Evolutionary conservation across 1,140 invertebrate genomes (phyloP).

Genomic region (Venustaconcha ellipsiformis): DNA sequence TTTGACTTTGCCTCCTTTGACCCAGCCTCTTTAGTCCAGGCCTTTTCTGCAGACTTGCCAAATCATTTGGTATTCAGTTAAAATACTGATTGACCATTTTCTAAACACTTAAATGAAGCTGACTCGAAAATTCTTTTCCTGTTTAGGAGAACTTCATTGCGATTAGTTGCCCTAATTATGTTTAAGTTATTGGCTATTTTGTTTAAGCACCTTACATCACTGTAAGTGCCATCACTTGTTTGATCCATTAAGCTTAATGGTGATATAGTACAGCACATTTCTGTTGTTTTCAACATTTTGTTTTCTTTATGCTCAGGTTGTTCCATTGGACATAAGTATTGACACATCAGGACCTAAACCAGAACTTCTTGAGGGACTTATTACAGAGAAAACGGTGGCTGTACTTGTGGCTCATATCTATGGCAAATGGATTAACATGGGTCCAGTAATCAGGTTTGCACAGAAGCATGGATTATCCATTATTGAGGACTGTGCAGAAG

Average conservation of each 20-base stretch:
- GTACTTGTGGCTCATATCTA: constrained; percentile 67
- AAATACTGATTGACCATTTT: too few species aligned
- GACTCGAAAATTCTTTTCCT: too few species aligned
- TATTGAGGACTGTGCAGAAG: constrained; percentile 69
- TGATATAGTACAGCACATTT: background rate
- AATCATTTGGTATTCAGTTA: too few species aligned
- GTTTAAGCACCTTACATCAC: too few species aligned
- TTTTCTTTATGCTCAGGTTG: constrained; percentile 36
- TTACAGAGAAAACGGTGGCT: constrained; percentile 64
- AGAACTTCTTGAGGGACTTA: constrained; percentile 55
- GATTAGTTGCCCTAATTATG: too few species aligned
- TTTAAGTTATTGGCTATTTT: too few species aligned
- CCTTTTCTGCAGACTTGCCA: too few species aligned
- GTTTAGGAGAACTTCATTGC: too few species aligned
- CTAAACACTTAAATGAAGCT: too few species aligned
- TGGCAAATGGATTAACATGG: constrained; percentile 62
- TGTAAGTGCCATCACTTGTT: too few species aligned
- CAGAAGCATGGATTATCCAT: constrained; percentile 53
- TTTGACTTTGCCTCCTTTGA: too few species aligned
- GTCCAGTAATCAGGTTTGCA: constrained; percentile 60
- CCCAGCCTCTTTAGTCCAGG: too few species aligned
- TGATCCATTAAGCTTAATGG: background rate
- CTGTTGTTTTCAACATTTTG: background rate
- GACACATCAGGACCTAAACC: constrained; percentile 63
- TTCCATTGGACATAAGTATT: constrained; percentile 65